Percentiles rank a stretch among this genome's conserved stretches.
These are phyloP conservation scores for Eilema griseolum DNA, from an alignment of 2,888 invertebrate species.

Conservation along the genomic window DNA sequence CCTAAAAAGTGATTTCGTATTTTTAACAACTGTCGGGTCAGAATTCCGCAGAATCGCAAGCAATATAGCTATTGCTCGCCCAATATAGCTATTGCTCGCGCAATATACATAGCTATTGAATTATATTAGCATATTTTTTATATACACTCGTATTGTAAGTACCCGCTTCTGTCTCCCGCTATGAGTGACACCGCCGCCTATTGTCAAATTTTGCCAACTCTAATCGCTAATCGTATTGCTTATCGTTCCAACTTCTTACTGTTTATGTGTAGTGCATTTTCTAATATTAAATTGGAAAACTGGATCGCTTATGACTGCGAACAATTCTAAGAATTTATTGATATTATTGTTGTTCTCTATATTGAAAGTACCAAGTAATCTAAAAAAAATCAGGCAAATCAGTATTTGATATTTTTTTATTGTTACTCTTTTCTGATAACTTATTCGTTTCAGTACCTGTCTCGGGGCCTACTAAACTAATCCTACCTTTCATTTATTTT, in stretches of 20 bases:
- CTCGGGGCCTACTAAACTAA: not conserved
- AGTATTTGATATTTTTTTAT: too few relatives aligned
- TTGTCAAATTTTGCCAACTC: constrained; percentile 56
- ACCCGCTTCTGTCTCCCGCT: constrained; percentile 28
- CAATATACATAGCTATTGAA: too few relatives aligned
- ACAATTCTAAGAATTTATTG: not conserved
- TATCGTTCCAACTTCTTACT: constrained; percentile 50
- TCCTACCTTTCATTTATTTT: not conserved
- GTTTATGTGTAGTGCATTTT: constrained; percentile 51
- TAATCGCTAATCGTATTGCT: constrained; percentile 53
- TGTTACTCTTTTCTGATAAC: too few relatives aligned
- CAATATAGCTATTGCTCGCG: too few relatives aligned
- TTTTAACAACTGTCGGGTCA: too few relatives aligned
- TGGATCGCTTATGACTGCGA: constrained; percentile 7
- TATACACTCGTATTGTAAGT: not conserved
- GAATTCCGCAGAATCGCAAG: too few relatives aligned
- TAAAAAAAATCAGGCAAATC: too few relatives aligned
- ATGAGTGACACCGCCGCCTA: constrained; percentile 23
- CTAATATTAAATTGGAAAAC: constrained; percentile 45
- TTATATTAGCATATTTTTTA: too few relatives aligned
- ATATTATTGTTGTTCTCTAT: not conserved
- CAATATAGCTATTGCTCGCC: too few relatives aligned
- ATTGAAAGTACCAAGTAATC: not conserved
- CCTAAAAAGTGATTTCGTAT: too few relatives aligned
- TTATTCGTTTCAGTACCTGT: too few relatives aligned